These are phyloP conservation scores for Microplitis demolitor DNA, from an alignment of 1,140 invertebrate species.

Conservation along the genomic window DNA sequence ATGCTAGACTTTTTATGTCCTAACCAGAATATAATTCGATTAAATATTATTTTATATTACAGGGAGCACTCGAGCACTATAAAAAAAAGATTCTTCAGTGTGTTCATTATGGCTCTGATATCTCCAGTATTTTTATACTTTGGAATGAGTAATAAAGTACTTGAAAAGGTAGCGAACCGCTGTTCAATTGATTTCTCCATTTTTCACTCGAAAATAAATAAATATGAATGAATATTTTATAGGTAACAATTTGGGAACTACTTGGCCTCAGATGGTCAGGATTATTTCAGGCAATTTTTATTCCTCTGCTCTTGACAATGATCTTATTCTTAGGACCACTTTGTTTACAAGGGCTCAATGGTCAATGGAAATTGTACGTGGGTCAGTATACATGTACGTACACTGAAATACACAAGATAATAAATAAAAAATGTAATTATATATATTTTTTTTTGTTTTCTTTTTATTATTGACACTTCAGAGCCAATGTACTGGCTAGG, in stretches of 20 bases:
- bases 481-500: slow-evolving; percentile 78
- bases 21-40: background rate
- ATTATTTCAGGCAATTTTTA: slow-evolving; percentile 71
- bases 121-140: slow-evolving; percentile 78
- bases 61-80: slow-evolving; percentile 89
- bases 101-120: slow-evolving; percentile 78
- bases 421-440: slow-evolving; percentile 4
- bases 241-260: slow-evolving; percentile 72
- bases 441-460: slow-evolving; percentile 22
- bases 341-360: slow-evolving; percentile 72
- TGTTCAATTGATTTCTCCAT: too few species aligned
- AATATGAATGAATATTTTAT: slow-evolving; percentile 1
- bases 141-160: slow-evolving; percentile 67
- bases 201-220: slow-evolving; percentile 11
- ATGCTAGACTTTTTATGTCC: background rate
- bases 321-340: slow-evolving; percentile 86
- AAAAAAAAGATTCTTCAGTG: slow-evolving; percentile 85
- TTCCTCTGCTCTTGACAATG: slow-evolving; percentile 82
- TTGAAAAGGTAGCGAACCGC: slow-evolving; percentile 61
- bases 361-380: slow-evolving; percentile 71
- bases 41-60: slow-evolving; percentile 48
- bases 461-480: slow-evolving; percentile 48
- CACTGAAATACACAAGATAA: background rate
- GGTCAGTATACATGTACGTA: slow-evolving; percentile 60
- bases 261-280: slow-evolving; percentile 79